Evolutionary conservation across 1,140 invertebrate genomes (phyloP).

Genomic region (Tetragonula clypearis): DNA sequence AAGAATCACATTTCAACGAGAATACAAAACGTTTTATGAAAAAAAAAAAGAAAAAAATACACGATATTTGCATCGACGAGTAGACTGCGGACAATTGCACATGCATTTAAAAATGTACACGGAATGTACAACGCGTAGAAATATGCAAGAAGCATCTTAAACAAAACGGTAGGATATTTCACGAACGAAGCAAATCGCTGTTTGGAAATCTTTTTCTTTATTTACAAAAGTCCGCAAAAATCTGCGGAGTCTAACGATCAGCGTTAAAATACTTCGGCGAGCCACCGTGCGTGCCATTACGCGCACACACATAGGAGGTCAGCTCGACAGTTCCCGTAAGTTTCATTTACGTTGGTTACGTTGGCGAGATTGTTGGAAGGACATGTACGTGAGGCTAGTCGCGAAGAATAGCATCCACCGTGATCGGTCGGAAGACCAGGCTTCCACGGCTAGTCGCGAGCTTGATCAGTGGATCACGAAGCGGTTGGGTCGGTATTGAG

Average conservation of each 20-base stretch:
- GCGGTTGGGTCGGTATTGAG: slow-evolving; percentile 48
- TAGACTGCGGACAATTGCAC: too few species aligned
- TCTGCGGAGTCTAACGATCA: too few species aligned
- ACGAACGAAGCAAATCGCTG: too few species aligned
- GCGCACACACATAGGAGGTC: not conserved
- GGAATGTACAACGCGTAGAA: too few species aligned
- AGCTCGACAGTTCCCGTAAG: not conserved
- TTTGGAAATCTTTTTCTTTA: too few species aligned
- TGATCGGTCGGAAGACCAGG: slow-evolving; percentile 17
- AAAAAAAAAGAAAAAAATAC: too few species aligned
- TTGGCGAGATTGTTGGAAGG: not conserved
- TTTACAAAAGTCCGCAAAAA: not conserved
- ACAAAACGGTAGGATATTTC: too few species aligned
- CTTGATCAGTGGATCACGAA: slow-evolving; percentile 58
- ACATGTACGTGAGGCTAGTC: not conserved
- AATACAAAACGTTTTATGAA: too few species aligned
- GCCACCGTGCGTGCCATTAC: not conserved
- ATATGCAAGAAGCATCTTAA: too few species aligned
- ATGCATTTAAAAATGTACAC: too few species aligned
- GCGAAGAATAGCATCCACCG: not conserved
- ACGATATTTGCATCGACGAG: too few species aligned
- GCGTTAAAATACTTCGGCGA: not conserved
- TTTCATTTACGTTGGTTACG: slow-evolving; percentile 20
- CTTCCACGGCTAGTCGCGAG: slow-evolving; percentile 37
- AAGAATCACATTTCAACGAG: too few species aligned